Evolutionary conservation across 2,888 invertebrate species (phyloP).

Genomic region (Drosophila neotestacea): DNA sequence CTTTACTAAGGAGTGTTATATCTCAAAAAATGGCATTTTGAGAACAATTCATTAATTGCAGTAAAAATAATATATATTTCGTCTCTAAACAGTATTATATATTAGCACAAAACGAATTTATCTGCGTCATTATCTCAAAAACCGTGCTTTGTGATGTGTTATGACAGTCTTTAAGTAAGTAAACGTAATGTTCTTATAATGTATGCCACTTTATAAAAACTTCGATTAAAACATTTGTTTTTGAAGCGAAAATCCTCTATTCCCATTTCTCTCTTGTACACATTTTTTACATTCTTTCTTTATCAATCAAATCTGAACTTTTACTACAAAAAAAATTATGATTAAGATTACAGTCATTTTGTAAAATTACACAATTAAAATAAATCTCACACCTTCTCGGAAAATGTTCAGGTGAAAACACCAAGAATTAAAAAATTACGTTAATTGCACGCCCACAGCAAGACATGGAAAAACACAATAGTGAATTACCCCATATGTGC

Average conservation of each 20-base stretch:
- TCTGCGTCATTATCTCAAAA: too few relatives aligned
- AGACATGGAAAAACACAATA: conserved; percentile 15
- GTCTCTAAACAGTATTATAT: too few relatives aligned
- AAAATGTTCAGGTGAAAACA: conserved; percentile 9
- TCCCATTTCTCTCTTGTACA: not conserved
- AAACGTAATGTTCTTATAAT: too few relatives aligned
- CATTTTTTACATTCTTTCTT: not conserved
- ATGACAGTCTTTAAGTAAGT: too few relatives aligned
- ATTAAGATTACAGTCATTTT: not conserved
- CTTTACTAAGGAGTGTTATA: too few relatives aligned
- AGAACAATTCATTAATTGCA: too few relatives aligned
- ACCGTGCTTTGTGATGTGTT: too few relatives aligned
- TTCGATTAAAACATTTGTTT: too few relatives aligned
- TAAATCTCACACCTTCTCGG: not conserved
- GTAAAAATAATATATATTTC: too few relatives aligned
- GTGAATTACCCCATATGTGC: conserved; percentile 32
- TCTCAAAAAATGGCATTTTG: too few relatives aligned
- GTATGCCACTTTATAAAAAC: too few relatives aligned
- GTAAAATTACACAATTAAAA: not conserved
- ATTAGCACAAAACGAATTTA: too few relatives aligned
- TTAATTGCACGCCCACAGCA: not conserved
- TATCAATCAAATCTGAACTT: not conserved
- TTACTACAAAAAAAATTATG: not conserved
- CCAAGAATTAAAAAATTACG: conserved; percentile 19
- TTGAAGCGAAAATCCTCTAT: conserved; percentile 9